Base-by-base conservation (phyloP, 2,888 invertebrate genomes). In the Cyclophora punctaria region DNA sequence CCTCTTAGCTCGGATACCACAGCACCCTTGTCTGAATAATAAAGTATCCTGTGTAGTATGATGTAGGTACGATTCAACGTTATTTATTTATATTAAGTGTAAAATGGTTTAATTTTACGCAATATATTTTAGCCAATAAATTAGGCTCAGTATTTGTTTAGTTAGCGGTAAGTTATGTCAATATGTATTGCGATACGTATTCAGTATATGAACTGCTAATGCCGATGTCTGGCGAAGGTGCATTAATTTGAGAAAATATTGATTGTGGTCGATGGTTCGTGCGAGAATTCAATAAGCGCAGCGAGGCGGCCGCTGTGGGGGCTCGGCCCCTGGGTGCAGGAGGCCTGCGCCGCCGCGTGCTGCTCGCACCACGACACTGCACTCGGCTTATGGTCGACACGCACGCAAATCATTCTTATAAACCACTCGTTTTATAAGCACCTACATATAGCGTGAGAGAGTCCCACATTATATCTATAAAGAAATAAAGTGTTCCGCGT, bases 251-350 rank as follows among this genome's bases (percentile, higher is more conserved):
- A 61, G 64, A 60, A 75, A 74, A 69, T 72, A 68, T 74, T 71
- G 66, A 61, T 57, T 62, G 62, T 69, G 70, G 71, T 76, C 67
- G 57, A 57, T 58, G 60, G 57, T 82, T 80, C 84, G 84, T 84
- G 83, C 77, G 73, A 75, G 78, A 73, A 77, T 80, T 82, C 76
- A 81, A 83, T 84, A 82, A 80, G 68, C 68, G 57, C 62, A 62
- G 63, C 64, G 61, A 60, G 63, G 54, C 44, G 58, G 48, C 34
- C 77, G 53, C 80, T 51, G 67, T 83, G 73, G 85, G 84, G 71
- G 69, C 64, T 65, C 68, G 65, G 74, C 72, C 77, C 66, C 80
- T 76, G 78, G 73, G 82, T 78, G 80, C 81, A 64, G 53, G 51
- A 60, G 54, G 73, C 76, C 74, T 73, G 75, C 74, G 62, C 63